Evolutionary conservation across 2,797 vertebrate species (phyloP).

Genomic region (Esox masquinongy): DNA sequence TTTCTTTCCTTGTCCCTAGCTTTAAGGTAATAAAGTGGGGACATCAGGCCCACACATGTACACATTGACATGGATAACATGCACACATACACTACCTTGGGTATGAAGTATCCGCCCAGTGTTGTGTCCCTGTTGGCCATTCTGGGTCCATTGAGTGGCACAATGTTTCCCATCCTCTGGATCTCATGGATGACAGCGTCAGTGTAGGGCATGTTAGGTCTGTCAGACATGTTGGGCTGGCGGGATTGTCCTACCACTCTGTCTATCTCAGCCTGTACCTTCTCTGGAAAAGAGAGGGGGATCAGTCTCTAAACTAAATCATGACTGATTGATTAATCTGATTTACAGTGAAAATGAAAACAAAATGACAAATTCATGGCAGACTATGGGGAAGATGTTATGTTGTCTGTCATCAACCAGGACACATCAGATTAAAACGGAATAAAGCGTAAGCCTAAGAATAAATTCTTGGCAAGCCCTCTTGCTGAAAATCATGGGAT

Average conservation of each 20-base stretch:
- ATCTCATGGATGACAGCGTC: too few relatives aligned
- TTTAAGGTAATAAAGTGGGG: too few relatives aligned
- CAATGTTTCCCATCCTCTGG: too few relatives aligned
- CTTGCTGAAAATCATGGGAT: neutral
- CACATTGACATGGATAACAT: too few relatives aligned
- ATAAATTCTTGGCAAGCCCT: neutral
- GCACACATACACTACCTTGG: too few relatives aligned
- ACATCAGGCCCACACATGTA: too few relatives aligned
- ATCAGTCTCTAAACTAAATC: neutral
- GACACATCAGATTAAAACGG: too few relatives aligned
- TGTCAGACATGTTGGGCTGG: neutral
- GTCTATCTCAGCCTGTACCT: neutral
- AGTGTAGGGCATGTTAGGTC: neutral
- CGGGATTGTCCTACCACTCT: neutral
- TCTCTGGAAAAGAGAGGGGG: neutral
- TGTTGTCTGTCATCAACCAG: neutral
- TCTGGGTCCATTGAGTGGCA: too few relatives aligned
- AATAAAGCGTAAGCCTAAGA: too few relatives aligned
- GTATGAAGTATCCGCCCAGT: too few relatives aligned
- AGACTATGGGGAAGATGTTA: neutral
- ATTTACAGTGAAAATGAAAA: neutral
- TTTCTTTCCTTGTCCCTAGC: too few relatives aligned
- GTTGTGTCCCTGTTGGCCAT: too few relatives aligned
- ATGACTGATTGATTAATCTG: neutral
- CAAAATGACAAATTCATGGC: neutral